phyloP scores from a whole-genome alignment of 2,113 vertebrate species.

The Malurus elegans region DNA sequence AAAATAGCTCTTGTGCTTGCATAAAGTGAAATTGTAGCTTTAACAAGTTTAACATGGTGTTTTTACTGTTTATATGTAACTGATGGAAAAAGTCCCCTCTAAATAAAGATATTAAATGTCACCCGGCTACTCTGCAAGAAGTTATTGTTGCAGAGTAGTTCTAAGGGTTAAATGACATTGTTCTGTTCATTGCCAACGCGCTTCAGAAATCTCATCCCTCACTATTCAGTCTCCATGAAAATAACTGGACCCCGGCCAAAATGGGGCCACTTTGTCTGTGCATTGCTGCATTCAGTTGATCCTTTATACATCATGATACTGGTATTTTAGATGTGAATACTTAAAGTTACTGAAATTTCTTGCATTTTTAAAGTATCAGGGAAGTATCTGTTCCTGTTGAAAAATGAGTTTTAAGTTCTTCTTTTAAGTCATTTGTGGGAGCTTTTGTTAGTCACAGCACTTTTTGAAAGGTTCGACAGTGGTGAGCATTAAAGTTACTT shows the following conservation, averaged over 20 bases:
- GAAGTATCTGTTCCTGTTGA: not conserved
- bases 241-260: conserved; percentile 22
- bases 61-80: not conserved
- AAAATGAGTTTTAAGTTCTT: not conserved
- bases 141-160: not conserved
- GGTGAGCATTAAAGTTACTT: not conserved
- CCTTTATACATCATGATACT: not conserved
- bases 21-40: not conserved
- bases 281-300: not conserved
- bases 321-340: not conserved
- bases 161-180: conserved; percentile 1
- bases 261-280: not conserved
- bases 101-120: not conserved
- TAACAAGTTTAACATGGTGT: not conserved
- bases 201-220: not conserved
- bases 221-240: not conserved
- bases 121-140: not conserved
- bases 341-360: not conserved
- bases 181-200: not conserved
- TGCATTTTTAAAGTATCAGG: not conserved
- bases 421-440: not conserved
- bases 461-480: not conserved
- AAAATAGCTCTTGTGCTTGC: not conserved
- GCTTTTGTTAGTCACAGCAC: not conserved
- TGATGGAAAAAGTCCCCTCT: not conserved